These are phyloP conservation scores for Aldrovandia affinis DNA, from an alignment of 2,797 vertebrate species.

Conservation along the genomic window DNA sequence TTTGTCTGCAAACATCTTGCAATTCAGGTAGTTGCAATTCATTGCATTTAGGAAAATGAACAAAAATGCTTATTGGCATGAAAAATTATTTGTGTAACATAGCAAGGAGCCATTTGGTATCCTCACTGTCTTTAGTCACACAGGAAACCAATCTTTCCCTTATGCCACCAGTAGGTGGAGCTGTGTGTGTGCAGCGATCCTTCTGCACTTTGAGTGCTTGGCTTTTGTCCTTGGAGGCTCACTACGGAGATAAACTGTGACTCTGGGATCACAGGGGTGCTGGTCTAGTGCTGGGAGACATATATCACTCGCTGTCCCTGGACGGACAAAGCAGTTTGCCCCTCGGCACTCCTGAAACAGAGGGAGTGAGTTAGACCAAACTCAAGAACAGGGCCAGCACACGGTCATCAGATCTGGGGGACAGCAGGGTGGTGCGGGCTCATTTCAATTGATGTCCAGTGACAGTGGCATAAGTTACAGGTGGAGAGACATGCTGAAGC, in stretches of 20 bases:
- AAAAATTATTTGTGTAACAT: neutral
- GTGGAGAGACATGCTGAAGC: too few relatives aligned
- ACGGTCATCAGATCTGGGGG: too few relatives aligned
- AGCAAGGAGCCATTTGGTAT: neutral
- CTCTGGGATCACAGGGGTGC: conserved; percentile 6
- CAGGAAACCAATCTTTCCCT: neutral
- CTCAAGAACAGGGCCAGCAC: too few relatives aligned
- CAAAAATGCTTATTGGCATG: conserved; percentile 28
- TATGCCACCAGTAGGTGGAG: conserved; percentile 37
- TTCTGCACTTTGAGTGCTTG: neutral
- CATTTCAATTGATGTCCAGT: too few relatives aligned
- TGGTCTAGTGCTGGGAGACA: conserved; percentile 31
- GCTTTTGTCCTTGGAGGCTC: conserved; percentile 37
- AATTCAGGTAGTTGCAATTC: too few relatives aligned
- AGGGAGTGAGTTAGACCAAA: neutral
- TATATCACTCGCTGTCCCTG: conserved; percentile 26
- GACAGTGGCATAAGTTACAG: too few relatives aligned
- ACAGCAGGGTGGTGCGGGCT: too few relatives aligned
- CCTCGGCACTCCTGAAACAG: neutral
- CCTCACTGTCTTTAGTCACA: neutral
- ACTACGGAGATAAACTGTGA: conserved; percentile 31
- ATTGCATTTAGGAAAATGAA: conserved; percentile 38
- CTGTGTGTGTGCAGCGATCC: conserved; percentile 29
- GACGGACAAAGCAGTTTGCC: conserved; percentile 17
- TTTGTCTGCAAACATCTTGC: too few relatives aligned